phyloP scores from a whole-genome alignment of 2,888 invertebrate genomes.

The Gerris lacustris region DNA sequence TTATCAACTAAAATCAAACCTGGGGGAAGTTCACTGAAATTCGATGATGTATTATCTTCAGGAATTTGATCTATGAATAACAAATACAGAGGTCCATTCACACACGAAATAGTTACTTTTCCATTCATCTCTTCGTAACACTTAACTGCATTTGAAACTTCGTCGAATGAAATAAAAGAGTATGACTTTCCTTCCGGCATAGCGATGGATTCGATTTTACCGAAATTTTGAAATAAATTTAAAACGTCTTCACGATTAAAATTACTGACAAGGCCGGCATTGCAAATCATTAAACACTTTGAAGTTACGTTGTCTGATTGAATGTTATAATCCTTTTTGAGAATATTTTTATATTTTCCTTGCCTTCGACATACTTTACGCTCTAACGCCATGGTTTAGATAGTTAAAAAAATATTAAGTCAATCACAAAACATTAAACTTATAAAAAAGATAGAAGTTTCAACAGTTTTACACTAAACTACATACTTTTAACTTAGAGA shows the following conservation, averaged over 20 bases:
- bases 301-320: neutral
- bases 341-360: neutral
- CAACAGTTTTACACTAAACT: no score
- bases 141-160: conserved; percentile 40
- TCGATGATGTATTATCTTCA: neutral
- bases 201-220: conserved; percentile 47
- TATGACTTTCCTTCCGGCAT: conserved; percentile 71
- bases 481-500: no score
- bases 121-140: conserved; percentile 53
- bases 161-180: conserved; percentile 55
- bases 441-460: no score
- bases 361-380: neutral
- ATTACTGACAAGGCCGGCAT: conserved; percentile 74
- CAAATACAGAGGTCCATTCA: conserved; percentile 52
- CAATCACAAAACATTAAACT: neutral
- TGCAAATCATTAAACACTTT: conserved; percentile 53
- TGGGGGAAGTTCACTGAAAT: conserved; percentile 41
- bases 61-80: conserved; percentile 42
- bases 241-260: conserved; percentile 52
- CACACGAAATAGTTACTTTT: conserved; percentile 43
- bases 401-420: neutral
- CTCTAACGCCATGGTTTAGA: neutral
- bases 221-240: conserved; percentile 42
- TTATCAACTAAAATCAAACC: conserved; percentile 58
- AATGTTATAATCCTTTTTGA: neutral